These are phyloP conservation scores for Pyrochroa serraticornis DNA, from an alignment of 2,888 invertebrate species.

Conservation along the genomic window DNA sequence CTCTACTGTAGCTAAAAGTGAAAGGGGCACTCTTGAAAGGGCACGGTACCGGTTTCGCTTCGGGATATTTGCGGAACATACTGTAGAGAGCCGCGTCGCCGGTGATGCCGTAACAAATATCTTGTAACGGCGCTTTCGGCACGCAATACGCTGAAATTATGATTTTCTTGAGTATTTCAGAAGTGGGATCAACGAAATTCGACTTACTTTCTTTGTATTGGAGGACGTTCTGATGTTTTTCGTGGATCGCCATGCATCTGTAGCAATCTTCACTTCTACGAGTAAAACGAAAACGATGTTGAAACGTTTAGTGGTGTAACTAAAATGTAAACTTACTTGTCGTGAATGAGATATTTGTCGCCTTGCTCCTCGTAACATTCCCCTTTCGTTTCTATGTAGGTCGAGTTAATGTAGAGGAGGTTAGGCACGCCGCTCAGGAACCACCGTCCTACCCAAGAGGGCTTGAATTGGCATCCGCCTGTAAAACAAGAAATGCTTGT, in stretches of 20 bases:
- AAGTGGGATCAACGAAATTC: constrained; percentile 42
- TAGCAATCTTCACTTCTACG: constrained; percentile 71
- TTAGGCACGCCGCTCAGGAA: constrained; percentile 72
- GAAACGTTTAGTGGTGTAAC: constrained; percentile 18
- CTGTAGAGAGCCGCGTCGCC: constrained; percentile 76
- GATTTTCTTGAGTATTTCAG: too few relatives aligned
- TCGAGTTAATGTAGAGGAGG: constrained; percentile 66
- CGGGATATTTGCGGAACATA: constrained; percentile 74
- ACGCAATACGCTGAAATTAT: constrained; percentile 69
- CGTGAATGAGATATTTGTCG: constrained; percentile 71
- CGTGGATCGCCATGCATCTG: constrained; percentile 77
- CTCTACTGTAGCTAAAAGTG: constrained; percentile 79
- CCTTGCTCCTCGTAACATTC: constrained; percentile 70
- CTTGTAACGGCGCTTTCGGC: constrained; percentile 63
- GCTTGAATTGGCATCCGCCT: constrained; percentile 73
- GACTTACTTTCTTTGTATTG: constrained; percentile 87
- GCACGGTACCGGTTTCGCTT: constrained; percentile 70
- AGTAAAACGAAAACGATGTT: constrained; percentile 11
- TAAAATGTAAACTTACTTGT: constrained; percentile 58
- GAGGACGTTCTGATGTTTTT: constrained; percentile 76
- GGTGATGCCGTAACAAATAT: constrained; percentile 71
- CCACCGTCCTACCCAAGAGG: constrained; percentile 74
- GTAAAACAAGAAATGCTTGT: constrained; percentile 50
- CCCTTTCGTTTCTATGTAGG: constrained; percentile 70
- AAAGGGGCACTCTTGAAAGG: constrained; percentile 83